phyloP scores from a whole-genome alignment of 2,888 invertebrate genomes.

The Pammene fasciana region DNA sequence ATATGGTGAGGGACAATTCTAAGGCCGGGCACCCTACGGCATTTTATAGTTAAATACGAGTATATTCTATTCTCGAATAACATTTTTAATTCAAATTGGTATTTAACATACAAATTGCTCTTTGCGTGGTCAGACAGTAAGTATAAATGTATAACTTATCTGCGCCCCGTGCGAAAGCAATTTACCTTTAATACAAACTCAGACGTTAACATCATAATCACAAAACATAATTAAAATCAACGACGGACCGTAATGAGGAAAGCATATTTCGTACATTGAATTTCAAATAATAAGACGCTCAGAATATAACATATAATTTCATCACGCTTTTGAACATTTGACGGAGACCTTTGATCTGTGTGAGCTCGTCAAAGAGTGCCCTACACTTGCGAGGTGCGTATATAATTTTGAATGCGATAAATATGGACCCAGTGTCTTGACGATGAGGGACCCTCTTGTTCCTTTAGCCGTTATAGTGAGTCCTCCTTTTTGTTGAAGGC shows the following conservation, averaged over 20 bases:
- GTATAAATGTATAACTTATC: neutral
- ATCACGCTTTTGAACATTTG: constrained; percentile 7
- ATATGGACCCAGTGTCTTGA: no score
- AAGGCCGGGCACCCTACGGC: no score
- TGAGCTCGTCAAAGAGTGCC: neutral
- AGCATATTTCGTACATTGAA: constrained; percentile 14
- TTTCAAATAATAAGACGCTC: constrained; percentile 13
- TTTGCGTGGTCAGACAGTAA: no score
- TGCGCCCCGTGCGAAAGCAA: neutral
- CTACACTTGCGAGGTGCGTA: neutral
- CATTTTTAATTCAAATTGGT: no score
- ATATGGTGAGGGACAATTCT: no score
- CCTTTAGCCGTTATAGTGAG: no score
- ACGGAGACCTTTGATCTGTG: neutral
- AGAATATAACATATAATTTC: neutral
- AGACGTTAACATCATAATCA: constrained; percentile 5
- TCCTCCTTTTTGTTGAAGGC: no score
- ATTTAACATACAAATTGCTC: no score
- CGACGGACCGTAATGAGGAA: constrained; percentile 5
- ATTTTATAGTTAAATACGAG: no score
- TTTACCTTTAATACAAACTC: constrained; percentile 7
- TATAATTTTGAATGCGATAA: constrained; percentile 1
- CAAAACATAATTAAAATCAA: constrained; percentile 1
- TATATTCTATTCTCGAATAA: no score
- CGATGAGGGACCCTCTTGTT: no score